Conservation (phyloP, 1,140 invertebrate genomes). For the Lucilia cuprina region DNA sequence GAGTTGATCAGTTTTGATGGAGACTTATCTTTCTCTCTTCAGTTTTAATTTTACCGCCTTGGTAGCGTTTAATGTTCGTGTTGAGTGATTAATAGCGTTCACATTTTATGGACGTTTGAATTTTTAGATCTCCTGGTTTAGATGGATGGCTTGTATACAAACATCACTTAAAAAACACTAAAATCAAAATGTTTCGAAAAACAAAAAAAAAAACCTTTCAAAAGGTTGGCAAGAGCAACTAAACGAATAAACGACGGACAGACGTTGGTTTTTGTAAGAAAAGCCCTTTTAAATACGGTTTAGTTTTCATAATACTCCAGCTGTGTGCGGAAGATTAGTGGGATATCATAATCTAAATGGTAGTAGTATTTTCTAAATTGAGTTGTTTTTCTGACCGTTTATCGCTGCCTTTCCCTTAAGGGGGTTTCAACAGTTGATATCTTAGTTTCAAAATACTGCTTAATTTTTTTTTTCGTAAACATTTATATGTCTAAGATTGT, state of each 20-base stretch:
- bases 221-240: not conserved
- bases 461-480: too few relatives aligned
- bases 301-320: not conserved
- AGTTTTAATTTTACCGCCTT: slow-evolving; percentile 22
- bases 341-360: slow-evolving; percentile 2
- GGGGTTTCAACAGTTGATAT: not conserved
- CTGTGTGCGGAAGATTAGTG: not conserved
- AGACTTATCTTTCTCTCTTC: not conserved
- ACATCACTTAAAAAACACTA: not conserved
- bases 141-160: not conserved
- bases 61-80: slow-evolving; percentile 51
- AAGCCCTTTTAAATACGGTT: not conserved
- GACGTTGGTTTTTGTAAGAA: not conserved
- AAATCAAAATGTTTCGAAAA: not conserved
- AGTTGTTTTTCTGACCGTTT: not conserved
- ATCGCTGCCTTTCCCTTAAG: not conserved
- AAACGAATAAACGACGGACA: not conserved
- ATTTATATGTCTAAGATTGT: not conserved
- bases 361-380: slow-evolving; percentile 7
- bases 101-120: not conserved
- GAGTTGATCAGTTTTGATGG: slow-evolving; percentile 5
- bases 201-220: not conserved
- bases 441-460: not conserved
- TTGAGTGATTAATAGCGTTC: slow-evolving; percentile 59
- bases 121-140: not conserved